Percentiles rank a stretch among this genome's conserved stretches.
Evolutionary conservation across 2,113 vertebrate genomes (phyloP).

Genomic region (Cariama cristata): DNA sequence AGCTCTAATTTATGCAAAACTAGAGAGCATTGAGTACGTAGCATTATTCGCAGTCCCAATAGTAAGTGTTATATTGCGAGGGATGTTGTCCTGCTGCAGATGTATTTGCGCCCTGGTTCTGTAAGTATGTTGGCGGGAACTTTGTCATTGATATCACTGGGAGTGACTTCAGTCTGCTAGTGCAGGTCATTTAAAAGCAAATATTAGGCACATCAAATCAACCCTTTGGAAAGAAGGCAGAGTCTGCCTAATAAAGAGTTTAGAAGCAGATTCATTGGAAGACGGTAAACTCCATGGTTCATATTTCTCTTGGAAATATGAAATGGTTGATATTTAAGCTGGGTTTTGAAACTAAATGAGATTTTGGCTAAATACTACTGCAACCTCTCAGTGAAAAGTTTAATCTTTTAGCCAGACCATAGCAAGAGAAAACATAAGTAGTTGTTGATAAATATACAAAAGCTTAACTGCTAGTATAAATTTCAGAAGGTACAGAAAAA

Average conservation of each 20-base stretch:
- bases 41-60: background rate
- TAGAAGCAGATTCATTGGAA: background rate
- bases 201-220: background rate
- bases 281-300: background rate
- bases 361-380: constrained; percentile 2
- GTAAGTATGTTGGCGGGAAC: background rate
- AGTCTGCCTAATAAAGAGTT: background rate
- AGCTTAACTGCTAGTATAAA: constrained; percentile 14
- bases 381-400: background rate
- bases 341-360: constrained; percentile 15
- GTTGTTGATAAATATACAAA: constrained; percentile 50
- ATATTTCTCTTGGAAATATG: constrained; percentile 22
- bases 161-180: background rate
- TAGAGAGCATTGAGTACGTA: background rate
- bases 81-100: background rate
- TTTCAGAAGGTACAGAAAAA: constrained; percentile 13
- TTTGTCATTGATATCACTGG: background rate
- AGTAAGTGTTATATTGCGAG: background rate
- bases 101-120: background rate
- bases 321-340: background rate
- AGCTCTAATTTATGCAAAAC: background rate
- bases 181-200: background rate
- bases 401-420: constrained; percentile 8
- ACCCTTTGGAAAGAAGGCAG: background rate
- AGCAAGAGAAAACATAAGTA: constrained; percentile 29